Evolutionary conservation across 1,140 invertebrate species (phyloP).

Genomic region (Drosophila parvula): DNA sequence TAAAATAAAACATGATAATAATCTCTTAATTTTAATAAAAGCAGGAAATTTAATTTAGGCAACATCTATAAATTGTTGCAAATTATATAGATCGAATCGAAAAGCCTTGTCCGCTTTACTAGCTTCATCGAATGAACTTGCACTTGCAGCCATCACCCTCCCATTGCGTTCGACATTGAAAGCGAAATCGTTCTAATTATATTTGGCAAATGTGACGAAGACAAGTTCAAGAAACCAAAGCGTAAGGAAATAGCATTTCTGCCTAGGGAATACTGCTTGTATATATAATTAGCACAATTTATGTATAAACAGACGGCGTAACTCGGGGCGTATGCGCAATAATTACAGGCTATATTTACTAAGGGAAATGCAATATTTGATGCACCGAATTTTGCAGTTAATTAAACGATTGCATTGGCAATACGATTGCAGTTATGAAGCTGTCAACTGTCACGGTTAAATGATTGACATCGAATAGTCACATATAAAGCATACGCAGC

Average conservation of each 20-base stretch:
- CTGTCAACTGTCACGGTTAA: slow-evolving; percentile 26
- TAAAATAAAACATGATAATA: background rate
- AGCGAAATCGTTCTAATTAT: slow-evolving; percentile 48
- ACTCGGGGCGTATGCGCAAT: slow-evolving; percentile 28
- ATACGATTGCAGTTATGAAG: slow-evolving; percentile 9
- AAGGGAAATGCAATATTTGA: slow-evolving; percentile 15
- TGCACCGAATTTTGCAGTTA: slow-evolving; percentile 24
- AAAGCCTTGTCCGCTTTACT: slow-evolving; percentile 21
- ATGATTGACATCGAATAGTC: slow-evolving; percentile 19
- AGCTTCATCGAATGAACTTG: slow-evolving; percentile 21
- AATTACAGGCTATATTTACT: background rate
- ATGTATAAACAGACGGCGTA: slow-evolving; percentile 25
- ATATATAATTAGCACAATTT: slow-evolving; percentile 20
- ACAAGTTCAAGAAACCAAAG: slow-evolving; percentile 44
- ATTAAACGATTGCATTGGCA: slow-evolving; percentile 30
- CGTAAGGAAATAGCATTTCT: slow-evolving; percentile 1
- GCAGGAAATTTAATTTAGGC: background rate
- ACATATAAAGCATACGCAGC: slow-evolving; percentile 37
- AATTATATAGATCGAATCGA: slow-evolving; percentile 5
- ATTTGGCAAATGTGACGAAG: slow-evolving; percentile 26
- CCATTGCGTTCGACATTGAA: slow-evolving; percentile 40
- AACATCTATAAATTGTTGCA: background rate
- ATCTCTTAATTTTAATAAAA: background rate
- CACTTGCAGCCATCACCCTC: slow-evolving; percentile 31
- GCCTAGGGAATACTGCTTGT: background rate